Percentiles rank a stretch among this genome's conserved stretches.
Conservation (phyloP, 1,140 invertebrate species). For the Megalonaias nervosa region DNA sequence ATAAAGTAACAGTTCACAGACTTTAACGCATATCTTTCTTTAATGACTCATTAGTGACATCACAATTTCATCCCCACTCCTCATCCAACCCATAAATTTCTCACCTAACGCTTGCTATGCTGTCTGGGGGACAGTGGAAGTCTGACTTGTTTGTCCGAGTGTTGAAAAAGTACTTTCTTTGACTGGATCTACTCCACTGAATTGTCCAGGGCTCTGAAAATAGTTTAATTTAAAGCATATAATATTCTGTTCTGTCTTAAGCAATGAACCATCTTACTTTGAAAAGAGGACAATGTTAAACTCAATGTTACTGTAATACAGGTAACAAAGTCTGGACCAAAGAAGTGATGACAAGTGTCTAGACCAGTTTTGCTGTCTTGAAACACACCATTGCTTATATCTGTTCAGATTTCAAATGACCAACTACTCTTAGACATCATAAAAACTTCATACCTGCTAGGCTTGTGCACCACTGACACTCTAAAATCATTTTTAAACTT, state of each 20-base stretch:
- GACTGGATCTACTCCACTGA: conserved; percentile 70
- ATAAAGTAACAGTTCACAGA: too few species aligned
- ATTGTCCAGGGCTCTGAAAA: conserved; percentile 74
- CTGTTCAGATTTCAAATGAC: too few species aligned
- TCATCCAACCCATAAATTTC: background rate
- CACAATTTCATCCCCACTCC: too few species aligned
- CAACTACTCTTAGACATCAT: too few species aligned
- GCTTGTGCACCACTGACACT: too few species aligned
- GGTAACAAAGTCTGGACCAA: background rate
- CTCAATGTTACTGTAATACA: background rate
- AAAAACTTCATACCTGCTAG: too few species aligned
- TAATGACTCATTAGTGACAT: too few species aligned
- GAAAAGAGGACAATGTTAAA: background rate
- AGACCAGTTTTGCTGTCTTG: background rate
- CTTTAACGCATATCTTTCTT: too few species aligned
- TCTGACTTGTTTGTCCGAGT: conserved; percentile 57
- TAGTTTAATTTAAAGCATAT: conserved; percentile 43
- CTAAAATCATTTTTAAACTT: too few species aligned
- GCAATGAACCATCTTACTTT: background rate
- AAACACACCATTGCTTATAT: background rate
- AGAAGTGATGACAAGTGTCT: background rate
- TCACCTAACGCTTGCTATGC: conserved; percentile 67
- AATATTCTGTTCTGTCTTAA: conserved; percentile 3
- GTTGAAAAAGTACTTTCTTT: conserved; percentile 75
- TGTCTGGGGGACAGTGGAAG: conserved; percentile 70